phyloP scores from a whole-genome alignment of 2,888 invertebrate genomes.

The Oegoconia quadripuncta region DNA sequence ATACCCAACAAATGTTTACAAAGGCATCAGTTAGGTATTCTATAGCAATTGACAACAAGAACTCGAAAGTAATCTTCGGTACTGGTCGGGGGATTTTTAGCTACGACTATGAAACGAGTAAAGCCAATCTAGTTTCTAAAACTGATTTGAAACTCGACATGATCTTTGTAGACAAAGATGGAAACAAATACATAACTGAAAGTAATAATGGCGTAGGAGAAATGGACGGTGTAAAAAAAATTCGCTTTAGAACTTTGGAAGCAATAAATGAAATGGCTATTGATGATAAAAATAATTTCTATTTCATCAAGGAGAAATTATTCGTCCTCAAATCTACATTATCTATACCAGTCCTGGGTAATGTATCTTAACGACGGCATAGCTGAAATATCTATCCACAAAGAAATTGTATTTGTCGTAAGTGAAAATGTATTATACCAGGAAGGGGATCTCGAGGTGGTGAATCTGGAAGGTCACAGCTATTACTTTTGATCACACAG shows the following conservation, averaged over 20 bases:
- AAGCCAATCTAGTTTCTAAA: conserved; percentile 40
- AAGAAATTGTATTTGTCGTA: conserved; percentile 50
- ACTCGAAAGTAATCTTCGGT: conserved; percentile 54
- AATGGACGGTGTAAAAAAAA: conserved; percentile 48
- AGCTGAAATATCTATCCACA: conserved; percentile 56
- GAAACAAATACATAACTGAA: conserved; percentile 59
- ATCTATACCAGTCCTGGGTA: conserved; percentile 42
- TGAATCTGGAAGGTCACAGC: conserved; percentile 52
- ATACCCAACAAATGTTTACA: no score
- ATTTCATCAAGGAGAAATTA: conserved; percentile 51
- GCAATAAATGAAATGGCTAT: conserved; percentile 56
- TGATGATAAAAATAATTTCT: conserved; percentile 59
- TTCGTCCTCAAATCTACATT: conserved; percentile 45
- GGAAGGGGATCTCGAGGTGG: conserved; percentile 43
- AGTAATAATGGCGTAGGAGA: conserved; percentile 53
- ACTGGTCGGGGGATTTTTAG: conserved; percentile 54
- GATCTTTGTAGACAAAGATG: conserved; percentile 57
- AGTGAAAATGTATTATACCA: conserved; percentile 52
- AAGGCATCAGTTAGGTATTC: conserved; percentile 56
- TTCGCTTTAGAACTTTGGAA: conserved; percentile 43
- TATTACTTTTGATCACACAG: conserved; percentile 53
- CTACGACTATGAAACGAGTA: conserved; percentile 47
- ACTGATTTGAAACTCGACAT: conserved; percentile 46
- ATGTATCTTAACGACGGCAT: conserved; percentile 49
- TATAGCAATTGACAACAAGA: conserved; percentile 53